Evolutionary conservation across 2,888 invertebrate genomes (phyloP), one percentile per base, ranked within the genome.

Genomic region (Acrocera orbiculus): DNA sequence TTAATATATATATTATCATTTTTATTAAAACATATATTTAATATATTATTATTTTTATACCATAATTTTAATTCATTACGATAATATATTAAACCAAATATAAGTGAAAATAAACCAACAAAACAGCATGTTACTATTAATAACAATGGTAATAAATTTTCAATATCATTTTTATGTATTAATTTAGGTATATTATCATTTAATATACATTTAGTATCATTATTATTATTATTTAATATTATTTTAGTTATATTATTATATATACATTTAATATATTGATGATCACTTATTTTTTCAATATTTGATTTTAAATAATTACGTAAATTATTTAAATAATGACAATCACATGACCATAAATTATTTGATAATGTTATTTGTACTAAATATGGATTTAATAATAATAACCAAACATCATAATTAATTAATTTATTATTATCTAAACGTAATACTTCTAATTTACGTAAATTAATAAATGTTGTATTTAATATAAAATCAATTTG

Each of bases 291-390:
- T 66, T 85, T 85, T 38, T 76, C 80, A 29, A 73, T 66, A 56
- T 81, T 81, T 40, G 72, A 70, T 47, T 73, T 72, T 51, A 87
- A 69, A 75, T 85, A 89, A 46, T 69, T 70, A 48, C 81, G 73
- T 52, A 80, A 81, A 53, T 75, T 72, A 46, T 76, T 73, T 48
- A 86, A 62, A 58, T 81, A 87, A 47, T 72, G 70, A 62, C 90
- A 92, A 54, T 86, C 85, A 61, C 90, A 90, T 42, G 81, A 81
- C 89, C 89, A 90, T 31, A 79, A 77, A 57, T 90, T 90, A 47
- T 75, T 75, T 36, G 78, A 71, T 42, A 90, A 65, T 34, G 77
- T 77, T 47, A 90, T 76, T 59, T 81, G 81, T n/a, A 81, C 78
- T 50, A 89, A 69, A 62, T 83, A 83, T 15, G 83, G 81, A 63